Evolutionary conservation across 2,113 vertebrate species (phyloP), one percentile per base, ranked within the genome.

Genomic region (Xenus cinereus): DNA sequence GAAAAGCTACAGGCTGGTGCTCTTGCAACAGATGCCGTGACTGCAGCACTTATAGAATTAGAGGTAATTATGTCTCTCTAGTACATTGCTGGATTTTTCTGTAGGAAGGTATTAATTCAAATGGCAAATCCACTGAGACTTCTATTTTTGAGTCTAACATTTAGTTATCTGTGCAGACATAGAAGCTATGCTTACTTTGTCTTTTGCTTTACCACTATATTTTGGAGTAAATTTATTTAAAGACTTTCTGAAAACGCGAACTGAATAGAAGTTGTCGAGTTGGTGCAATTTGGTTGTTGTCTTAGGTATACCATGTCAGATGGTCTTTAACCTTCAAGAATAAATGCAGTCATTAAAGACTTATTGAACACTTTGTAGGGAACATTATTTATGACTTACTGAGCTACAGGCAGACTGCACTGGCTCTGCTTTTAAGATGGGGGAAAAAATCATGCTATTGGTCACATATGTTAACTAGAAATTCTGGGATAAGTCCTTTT

Each of bases 31-130:
- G 99, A 99, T 94, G 99, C 99, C 63, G 99, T 99, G 84, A 99
- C 99, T 93, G 99, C 99, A 92, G 99, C 99, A 75, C 98, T 99
- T 93, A 98, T 99, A 97, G 99, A 99, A 98, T 98, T 99, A 85
- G 99, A 99, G 99, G 99, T 90, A 93, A 84, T 84, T 64, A 11
- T 6, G 3, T 62, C 17, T 60, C 13, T 79, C 10, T 4, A 9
- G 13, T 84, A 13, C 13, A 4, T 53, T 73, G n/a, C 7, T 39
- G 60, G 12, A n/a, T 69, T 54, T 90, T 90, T 78, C 66, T 88
- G 26, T 64, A 35, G 62, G 30, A 57, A 35, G 30, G 0, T 72
- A 30, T 46, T 68, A 46, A 57, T 59, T 66, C 20, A 26, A 64
- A 37, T 75, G n/a, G 43, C 12, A 80, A 73, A 33, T 56, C 9